Base-by-base conservation (phyloP, 2,888 invertebrate species). In the Parascotia fuliginaria region DNA sequence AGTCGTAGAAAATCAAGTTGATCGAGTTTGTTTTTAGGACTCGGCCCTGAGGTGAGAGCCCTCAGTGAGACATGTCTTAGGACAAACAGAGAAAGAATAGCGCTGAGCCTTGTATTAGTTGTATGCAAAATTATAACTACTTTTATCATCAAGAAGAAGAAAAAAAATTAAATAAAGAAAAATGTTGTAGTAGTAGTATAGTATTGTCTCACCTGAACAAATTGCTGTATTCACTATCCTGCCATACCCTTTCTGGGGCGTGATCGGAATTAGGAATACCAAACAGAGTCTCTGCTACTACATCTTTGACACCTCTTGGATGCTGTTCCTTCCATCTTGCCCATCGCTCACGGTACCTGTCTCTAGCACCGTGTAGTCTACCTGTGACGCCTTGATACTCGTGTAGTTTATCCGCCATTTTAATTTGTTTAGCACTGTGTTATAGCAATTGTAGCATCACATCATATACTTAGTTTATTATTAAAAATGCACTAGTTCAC, bases 311-410 rank as follows among this genome's bases (percentile, higher is more conserved):
- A 15, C 93, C 93, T 22, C 87, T 81, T 0, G 93, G 93, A 70
- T 94, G 92, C 46, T 93, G 84, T 60, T 96, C 95, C 50, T 93
- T 94, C 93, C 94, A 95, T 12, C 75, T 82, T 1, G 92, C 77
- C 93, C 94, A 95, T 54, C 93, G 92, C 74, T 95, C 95, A 46
- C 93, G 93, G 28, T 95, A 87, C 46, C 90, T 90, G 60, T 96
- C 96, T 37, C 95, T 92, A 55, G 93, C 89, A 13, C 93, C 93
- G 74, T 97, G 97, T 19, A 95, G 77, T 15, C 96, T 93, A 5
- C 97, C 97, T 0, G 94, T 83, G 42, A 95, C 85, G 0, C 97
- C 97, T 78, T 96, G 95, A 79, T 97, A 97, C 66, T 96, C 95
- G 72, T 96, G 94, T 43, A 97, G 83, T 81, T 97, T 97, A 63